Percentiles rank a stretch among this genome's conserved stretches.
phyloP scores from a whole-genome alignment of 2,113 vertebrate genomes.

The Garra rufa region DNA sequence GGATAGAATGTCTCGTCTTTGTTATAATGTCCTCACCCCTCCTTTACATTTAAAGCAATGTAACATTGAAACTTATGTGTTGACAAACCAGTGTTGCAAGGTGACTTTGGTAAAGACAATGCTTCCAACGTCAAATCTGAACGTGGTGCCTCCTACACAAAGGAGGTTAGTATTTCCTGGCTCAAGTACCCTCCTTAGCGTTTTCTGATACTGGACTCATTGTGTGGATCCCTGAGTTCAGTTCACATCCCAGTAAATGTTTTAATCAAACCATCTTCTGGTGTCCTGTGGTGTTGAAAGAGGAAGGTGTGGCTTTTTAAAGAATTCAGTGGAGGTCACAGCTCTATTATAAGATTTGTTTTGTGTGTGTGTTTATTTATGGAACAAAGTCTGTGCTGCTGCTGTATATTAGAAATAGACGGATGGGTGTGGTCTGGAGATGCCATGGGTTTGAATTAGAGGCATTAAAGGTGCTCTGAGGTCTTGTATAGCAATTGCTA shows the following conservation, averaged over 20 bases:
- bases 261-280: neutral
- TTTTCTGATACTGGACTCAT: neutral
- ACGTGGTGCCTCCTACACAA: neutral
- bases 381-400: neutral
- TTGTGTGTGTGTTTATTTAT: conserved; percentile 25
- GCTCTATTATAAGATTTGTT: conserved; percentile 9
- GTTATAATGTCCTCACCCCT: neutral
- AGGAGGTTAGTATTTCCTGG: neutral
- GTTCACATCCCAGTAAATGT: neutral
- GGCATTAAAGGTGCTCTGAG: neutral
- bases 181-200: neutral
- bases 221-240: neutral
- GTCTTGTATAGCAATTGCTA: neutral
- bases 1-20: neutral
- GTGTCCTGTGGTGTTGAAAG: conserved; percentile 12
- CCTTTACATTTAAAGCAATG: neutral
- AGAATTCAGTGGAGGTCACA: neutral
- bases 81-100: conserved; percentile 37
- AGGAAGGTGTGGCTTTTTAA: conserved; percentile 12
- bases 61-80: neutral
- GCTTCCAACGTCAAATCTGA: neutral
- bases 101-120: neutral
- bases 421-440: neutral
- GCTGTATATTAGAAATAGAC: neutral
- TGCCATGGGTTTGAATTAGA: neutral